Percentiles rank a stretch among this genome's conserved stretches.
Evolutionary conservation across 2,888 invertebrate species (phyloP).

Genomic region (Oxyteleia sp.): DNA sequence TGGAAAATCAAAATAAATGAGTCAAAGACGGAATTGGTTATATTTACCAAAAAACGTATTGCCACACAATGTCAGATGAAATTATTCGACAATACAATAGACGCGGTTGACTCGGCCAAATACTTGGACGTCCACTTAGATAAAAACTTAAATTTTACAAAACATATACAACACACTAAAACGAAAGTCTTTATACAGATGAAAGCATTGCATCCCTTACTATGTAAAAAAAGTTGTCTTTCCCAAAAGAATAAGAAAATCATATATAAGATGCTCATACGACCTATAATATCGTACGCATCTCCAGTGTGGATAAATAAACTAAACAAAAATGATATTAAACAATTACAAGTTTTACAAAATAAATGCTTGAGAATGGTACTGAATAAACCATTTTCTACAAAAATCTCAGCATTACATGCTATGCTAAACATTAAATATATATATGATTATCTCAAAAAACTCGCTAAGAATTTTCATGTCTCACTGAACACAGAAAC

Average conservation of each 20-base stretch:
- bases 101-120: background rate
- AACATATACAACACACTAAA: background rate
- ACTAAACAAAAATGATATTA: background rate
- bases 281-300: background rate
- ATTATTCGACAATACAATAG: no score
- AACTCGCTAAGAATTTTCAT: no score
- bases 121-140: slow-evolving; percentile 11
- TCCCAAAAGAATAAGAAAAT: background rate
- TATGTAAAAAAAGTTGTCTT: slow-evolving; percentile 3
- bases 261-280: slow-evolving; percentile 11
- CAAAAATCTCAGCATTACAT: no score
- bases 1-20: slow-evolving; percentile 62
- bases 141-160: background rate
- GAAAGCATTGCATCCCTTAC: background rate
- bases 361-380: background rate
- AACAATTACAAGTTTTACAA: background rate
- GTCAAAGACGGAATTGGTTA: slow-evolving; percentile 15
- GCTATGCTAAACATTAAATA: no score
- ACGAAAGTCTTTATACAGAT: background rate
- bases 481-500: no score
- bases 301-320: background rate
- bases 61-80: no score
- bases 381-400: background rate
- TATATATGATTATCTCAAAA: no score
- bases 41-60: background rate